These are phyloP conservation scores for Stenoptilia bipunctidactyla DNA, from an alignment of 2,888 invertebrate species.

Conservation along the genomic window DNA sequence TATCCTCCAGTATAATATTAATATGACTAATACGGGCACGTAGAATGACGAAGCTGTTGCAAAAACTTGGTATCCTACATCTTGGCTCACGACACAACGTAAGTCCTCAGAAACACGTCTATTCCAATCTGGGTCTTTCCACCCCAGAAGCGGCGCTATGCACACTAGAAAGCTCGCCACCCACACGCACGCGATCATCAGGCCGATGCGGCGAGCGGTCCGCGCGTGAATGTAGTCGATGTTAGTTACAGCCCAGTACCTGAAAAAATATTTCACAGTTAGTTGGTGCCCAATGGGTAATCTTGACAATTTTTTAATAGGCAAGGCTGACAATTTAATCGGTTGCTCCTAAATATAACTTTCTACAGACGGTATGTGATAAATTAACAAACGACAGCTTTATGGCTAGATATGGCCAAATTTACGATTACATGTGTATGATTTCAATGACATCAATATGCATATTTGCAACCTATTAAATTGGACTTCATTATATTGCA, in stretches of 20 bases:
- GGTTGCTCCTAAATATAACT: too few species aligned
- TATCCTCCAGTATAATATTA: constrained; percentile 92
- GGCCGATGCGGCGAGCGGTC: constrained; percentile 80
- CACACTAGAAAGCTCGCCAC: constrained; percentile 85
- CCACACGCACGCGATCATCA: constrained; percentile 90
- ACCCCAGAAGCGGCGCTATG: constrained; percentile 88
- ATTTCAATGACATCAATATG: too few species aligned
- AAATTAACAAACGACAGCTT: too few species aligned
- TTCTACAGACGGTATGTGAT: too few species aligned
- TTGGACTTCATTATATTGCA: too few species aligned
- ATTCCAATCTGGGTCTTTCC: constrained; percentile 77
- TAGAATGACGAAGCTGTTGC: constrained; percentile 94
- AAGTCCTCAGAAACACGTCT: constrained; percentile 73
- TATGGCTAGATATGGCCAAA: too few species aligned
- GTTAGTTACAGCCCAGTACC: constrained; percentile 93
- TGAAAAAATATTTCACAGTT: constrained; percentile 23
- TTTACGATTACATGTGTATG: too few species aligned
- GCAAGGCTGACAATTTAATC: too few species aligned
- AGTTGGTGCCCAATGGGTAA: background rate
- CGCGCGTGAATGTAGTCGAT: constrained; percentile 90
- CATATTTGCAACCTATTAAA: too few species aligned
- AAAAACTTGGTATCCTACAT: constrained; percentile 87
- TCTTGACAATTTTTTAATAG: background rate
- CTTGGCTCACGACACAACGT: constrained; percentile 86
- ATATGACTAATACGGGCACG: constrained; percentile 87